Evolutionary conservation across 2,888 invertebrate genomes (phyloP), one percentile per base, ranked within the genome.

Genomic region (Patella ulyssiponensis): DNA sequence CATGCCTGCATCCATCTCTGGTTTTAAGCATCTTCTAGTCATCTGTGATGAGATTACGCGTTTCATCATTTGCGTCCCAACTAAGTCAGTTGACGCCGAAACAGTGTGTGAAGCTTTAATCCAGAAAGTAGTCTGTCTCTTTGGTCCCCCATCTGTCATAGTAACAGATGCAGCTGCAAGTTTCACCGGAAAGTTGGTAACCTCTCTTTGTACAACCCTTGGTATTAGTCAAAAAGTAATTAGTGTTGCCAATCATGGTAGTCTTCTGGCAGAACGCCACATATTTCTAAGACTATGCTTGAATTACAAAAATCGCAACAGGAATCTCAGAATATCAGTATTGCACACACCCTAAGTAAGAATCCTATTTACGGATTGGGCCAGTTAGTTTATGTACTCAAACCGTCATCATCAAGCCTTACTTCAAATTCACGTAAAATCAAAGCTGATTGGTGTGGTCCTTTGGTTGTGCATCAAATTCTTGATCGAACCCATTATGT

Each of bases 391-490:
- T 56, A 17, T 56, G 56, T 56, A 17, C n/a, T 56, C 15, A 56
- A 56, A n/a, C 56, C 56, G n/a, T 56, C 17, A 17, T 56, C 56
- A 17, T 56, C 56, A 56, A n/a, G 17, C 56, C n/a, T 56, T 17
- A 56, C 56, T 15, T 15, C 56, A 17, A 7, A 56, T 56, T 56
- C 56, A 56, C 15, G 17, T 17, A 56, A 56, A 56, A 56, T 56
- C 17, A 56, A 56, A 56, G 56, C 56, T 56, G 56, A 56, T 56
- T 64, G 64, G 64, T 64, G 64, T 64, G 64, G 64, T 23, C 64
- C 64, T 64, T 64, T 64, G 64, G 64, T 64, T 11, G 23, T 64
- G 5, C 64, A 64, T 64, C 64, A 64, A 23, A n/a, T 64, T 64
- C 64, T 64, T 64, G 64, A 64, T 64, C n/a, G 64, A 17, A 64